Base-by-base conservation (phyloP, 1,140 invertebrate species). In the Zeugodacus cucurbitae region DNA sequence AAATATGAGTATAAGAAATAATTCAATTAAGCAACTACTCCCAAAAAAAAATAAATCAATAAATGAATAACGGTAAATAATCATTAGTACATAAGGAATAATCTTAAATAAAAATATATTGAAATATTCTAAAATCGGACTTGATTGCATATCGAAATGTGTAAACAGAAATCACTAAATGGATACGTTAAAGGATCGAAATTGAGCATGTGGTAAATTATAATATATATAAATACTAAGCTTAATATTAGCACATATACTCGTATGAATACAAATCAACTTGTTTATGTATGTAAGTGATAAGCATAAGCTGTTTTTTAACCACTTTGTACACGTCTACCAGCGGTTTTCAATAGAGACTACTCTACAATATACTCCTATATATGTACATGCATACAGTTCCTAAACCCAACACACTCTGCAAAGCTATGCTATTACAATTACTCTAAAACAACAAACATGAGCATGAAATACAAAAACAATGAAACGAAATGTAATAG, bases 81-180 rank as follows among this genome's bases (percentile, higher is more conserved):
- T 54, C 14, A 54, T 4, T 54, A 54, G 48, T 54, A 54, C 48
- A 4, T 54, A 54, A 54, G 48, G 14, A 54, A 54, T 54, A 54
- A 54, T 17, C 14, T 67, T 32, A 67, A 8, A n/a, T n/a, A n/a
- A 14, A 67, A 32, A 29, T 34, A n/a, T 41, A 74, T 37, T 37
- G 34, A 37, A 22, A 74, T 74, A 74, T 74, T 74, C 67, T 74
- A 74, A 67, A 74, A 74, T 74, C 34, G 34, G 67, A 74, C 67
- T 74, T n/a, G 74, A 82, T 41, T 26, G 74, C 74, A 82, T 82
- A 82, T 82, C 74, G 74, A 22, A 26, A 44, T 48, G 74, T 82
- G 26, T 82, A 48, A 17, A 14, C 37, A 37, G 20, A 44, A 78
- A 82, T 8, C 20, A n/a, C 2, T 7, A 29, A 74, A 74, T 20